phyloP scores from a whole-genome alignment of 2,797 vertebrate genomes.

The Notamacropus eugenii region DNA sequence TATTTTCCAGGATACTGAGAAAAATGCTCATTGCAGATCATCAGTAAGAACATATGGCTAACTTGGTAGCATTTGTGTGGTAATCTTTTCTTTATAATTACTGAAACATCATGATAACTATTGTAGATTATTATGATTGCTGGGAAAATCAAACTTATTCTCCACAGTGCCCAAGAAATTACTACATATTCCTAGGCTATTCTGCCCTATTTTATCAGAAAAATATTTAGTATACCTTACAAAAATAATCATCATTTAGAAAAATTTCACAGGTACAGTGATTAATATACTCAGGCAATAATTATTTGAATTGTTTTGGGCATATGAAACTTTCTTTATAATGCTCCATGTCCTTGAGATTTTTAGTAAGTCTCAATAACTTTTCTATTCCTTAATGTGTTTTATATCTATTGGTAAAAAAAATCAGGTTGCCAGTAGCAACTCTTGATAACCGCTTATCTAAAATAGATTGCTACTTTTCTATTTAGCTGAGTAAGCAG shows the following conservation, averaged over 20 bases:
- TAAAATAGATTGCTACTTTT: slow-evolving; percentile 57
- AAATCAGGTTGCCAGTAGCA: slow-evolving; percentile 52
- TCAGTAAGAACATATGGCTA: slow-evolving; percentile 40
- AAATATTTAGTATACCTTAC: slow-evolving; percentile 53
- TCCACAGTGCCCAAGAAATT: slow-evolving; percentile 21
- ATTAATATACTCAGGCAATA: slow-evolving; percentile 70
- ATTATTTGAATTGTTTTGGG: slow-evolving; percentile 39
- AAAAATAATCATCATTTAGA: slow-evolving; percentile 48
- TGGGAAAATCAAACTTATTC: slow-evolving; percentile 57
- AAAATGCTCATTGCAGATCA: slow-evolving; percentile 44
- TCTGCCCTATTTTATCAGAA: slow-evolving; percentile 36
- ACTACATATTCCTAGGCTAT: background rate
- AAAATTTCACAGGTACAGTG: slow-evolving; percentile 57
- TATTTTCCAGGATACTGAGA: slow-evolving; percentile 61
- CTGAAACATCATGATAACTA: slow-evolving; percentile 41
- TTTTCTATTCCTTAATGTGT: slow-evolving; percentile 67
- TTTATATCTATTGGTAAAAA: slow-evolving; percentile 64
- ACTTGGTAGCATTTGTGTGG: slow-evolving; percentile 49
- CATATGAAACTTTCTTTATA: slow-evolving; percentile 57
- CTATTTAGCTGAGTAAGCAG: slow-evolving; percentile 51
- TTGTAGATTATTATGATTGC: slow-evolving; percentile 51
- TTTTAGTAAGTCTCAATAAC: slow-evolving; percentile 55
- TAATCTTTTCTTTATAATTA: slow-evolving; percentile 50
- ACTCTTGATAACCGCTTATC: slow-evolving; percentile 50
- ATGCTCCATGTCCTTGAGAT: slow-evolving; percentile 59